phyloP scores from a whole-genome alignment of 2,888 invertebrate species.

The Limenitis arthemis region DNA sequence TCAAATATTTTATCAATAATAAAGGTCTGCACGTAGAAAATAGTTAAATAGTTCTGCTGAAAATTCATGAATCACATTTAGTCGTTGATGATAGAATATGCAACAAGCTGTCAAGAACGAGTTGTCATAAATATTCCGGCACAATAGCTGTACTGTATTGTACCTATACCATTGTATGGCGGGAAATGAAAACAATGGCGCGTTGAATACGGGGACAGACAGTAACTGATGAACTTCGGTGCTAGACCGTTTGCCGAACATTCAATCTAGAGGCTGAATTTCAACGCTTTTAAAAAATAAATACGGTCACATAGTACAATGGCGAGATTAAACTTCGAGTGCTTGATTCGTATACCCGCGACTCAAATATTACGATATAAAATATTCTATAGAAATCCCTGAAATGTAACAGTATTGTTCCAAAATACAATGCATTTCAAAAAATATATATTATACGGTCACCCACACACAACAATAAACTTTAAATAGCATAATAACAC shows the following conservation, averaged over 20 bases:
- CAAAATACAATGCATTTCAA: neutral
- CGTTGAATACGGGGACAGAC: constrained; percentile 25
- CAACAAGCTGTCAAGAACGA: constrained; percentile 19
- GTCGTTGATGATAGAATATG: constrained; percentile 19
- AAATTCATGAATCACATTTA: constrained; percentile 15
- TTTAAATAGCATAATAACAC: neutral
- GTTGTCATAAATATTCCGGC: constrained; percentile 16
- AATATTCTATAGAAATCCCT: neutral
- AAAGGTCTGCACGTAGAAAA: no score
- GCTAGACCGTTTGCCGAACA: constrained; percentile 16
- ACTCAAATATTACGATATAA: constrained; percentile 4
- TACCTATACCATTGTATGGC: constrained; percentile 16
- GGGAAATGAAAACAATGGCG: constrained; percentile 20
- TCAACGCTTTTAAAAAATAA: constrained; percentile 10
- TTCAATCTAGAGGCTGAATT: constrained; percentile 15
- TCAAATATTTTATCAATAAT: no score
- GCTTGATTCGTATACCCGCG: constrained; percentile 1
- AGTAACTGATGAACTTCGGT: constrained; percentile 27
- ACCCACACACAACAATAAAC: constrained; percentile 3
- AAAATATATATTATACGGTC: neutral
- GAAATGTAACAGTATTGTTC: neutral
- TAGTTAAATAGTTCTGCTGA: constrained; percentile 1
- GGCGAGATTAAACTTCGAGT: constrained; percentile 9
- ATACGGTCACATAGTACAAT: constrained; percentile 13
- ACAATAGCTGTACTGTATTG: constrained; percentile 13